Base-by-base conservation (phyloP, 2,888 invertebrate genomes). In the Asteroscopus sphinx region DNA sequence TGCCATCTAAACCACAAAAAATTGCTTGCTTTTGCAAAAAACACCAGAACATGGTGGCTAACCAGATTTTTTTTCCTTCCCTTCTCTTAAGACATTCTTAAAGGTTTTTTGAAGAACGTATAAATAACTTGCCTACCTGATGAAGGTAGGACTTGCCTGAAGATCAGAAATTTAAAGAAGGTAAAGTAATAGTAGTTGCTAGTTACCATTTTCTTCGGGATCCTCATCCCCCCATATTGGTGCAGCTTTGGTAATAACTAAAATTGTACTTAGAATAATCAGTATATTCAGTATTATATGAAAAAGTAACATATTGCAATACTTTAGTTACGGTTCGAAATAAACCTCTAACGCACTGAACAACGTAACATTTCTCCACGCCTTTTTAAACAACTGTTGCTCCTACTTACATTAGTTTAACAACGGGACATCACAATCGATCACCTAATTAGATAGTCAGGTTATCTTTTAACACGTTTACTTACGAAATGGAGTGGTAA, bases 361-460 rank as follows among this genome's bases (percentile, higher is more conserved):
- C 39, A 59, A 46, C 48, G 44, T 40, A 58, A 58, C 66, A 64
- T 58, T 57, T 57, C 60, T 51, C 60, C 69, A 44, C 63, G 74
- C 73, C 74, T 77, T 70, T 81, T 80, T 78, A 82, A 71, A 77
- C 51, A 25, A 53, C 30, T 61, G 52, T 25, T 53, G 59, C 51
- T 45, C 39, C 66, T 66, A 67, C 66, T 65, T 16, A 44, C 52
- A 56, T 28, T 42, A 56, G 54, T 63, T 35, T 73, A 66, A 79
- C 82, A 83, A 81, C 78, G 77, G 83, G 81, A 83, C 74, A 81
- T 68, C 69, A 73, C 76, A 79, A 84, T 83, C 83, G 76, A 86
- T 89, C 86, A 79, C 87, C 87, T 86, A 88, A 89, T 91, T 91
- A 90, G 85, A 87, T 86, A 88, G 83, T 83, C 81, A 76, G 73